Evolutionary conservation across 1,140 invertebrate species (phyloP).

Genomic region (Hycleus cichorii): DNA sequence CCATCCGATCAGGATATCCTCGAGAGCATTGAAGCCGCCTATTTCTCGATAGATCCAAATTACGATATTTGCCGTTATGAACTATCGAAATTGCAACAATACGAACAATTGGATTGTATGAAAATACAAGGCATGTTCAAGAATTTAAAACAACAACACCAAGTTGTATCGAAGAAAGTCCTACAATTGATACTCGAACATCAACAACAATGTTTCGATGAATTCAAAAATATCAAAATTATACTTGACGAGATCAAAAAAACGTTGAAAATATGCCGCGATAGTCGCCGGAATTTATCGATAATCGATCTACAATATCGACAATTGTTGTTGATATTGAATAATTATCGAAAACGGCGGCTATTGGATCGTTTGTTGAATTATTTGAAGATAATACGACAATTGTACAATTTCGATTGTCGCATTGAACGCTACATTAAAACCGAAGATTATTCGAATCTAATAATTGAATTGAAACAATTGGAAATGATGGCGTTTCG

Average conservation of each 20-base stretch:
- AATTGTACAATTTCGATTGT: slow-evolving; percentile 77
- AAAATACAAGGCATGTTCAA: slow-evolving; percentile 60
- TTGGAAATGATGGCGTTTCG: slow-evolving; percentile 76
- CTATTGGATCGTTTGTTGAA: slow-evolving; percentile 68
- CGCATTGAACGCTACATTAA: slow-evolving; percentile 71
- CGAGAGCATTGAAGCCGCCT: slow-evolving; percentile 61
- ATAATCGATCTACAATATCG: slow-evolving; percentile 75
- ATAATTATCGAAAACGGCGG: slow-evolving; percentile 80
- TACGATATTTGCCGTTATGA: slow-evolving; percentile 64
- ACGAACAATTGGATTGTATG: slow-evolving; percentile 53
- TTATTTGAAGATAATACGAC: slow-evolving; percentile 74
- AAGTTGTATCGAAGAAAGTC: slow-evolving; percentile 85
- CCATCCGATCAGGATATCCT: slow-evolving; percentile 67
- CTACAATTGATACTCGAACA: slow-evolving; percentile 87
- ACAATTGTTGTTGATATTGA: slow-evolving; percentile 76
- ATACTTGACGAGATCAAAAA: slow-evolving; percentile 66
- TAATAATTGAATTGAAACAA: slow-evolving; percentile 80
- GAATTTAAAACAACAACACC: slow-evolving; percentile 63
- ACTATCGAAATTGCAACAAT: slow-evolving; percentile 58
- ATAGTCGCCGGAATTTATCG: slow-evolving; percentile 62
- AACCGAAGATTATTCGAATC: slow-evolving; percentile 81
- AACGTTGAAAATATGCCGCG: slow-evolving; percentile 61
- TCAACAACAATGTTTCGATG: slow-evolving; percentile 71
- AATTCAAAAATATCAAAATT: slow-evolving; percentile 73
- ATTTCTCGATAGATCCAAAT: slow-evolving; percentile 51